Evolutionary conservation across 2,888 invertebrate species (phyloP).

Genomic region (Sepiola atlantica): DNA sequence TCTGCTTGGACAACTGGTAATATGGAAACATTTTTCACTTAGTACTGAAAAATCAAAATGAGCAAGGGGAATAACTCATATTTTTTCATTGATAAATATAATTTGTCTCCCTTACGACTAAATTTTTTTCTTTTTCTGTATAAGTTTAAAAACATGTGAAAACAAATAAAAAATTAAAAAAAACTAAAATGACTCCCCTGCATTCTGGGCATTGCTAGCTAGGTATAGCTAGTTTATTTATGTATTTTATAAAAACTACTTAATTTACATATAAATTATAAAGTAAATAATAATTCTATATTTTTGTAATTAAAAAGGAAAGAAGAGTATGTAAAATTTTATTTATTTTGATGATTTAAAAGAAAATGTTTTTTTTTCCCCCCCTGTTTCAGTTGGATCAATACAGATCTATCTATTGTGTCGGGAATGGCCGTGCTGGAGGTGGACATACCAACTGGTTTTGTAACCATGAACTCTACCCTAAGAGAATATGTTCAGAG

Average conservation of each 20-base stretch:
- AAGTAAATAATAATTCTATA: background rate
- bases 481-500: constrained; percentile 89
- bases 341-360: no score
- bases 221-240: no score
- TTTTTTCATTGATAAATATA: no score
- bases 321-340: background rate
- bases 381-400: constrained; percentile 69
- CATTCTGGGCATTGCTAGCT: no score
- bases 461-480: constrained; percentile 80
- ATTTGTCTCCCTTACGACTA: background rate
- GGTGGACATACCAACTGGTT: constrained; percentile 72
- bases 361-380: no score
- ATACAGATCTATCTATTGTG: constrained; percentile 61
- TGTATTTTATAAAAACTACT: no score
- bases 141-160: background rate
- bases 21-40: no score
- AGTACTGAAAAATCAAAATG: no score
- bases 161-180: background rate
- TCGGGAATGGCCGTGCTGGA: constrained; percentile 72
- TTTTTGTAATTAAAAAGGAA: background rate
- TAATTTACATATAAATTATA: background rate
- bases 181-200: no score
- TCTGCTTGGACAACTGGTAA: no score
- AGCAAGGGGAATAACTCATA: no score
- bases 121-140: background rate